Evolutionary conservation across 2,797 vertebrate genomes (phyloP).

Genomic region (Coluber constrictor): DNA sequence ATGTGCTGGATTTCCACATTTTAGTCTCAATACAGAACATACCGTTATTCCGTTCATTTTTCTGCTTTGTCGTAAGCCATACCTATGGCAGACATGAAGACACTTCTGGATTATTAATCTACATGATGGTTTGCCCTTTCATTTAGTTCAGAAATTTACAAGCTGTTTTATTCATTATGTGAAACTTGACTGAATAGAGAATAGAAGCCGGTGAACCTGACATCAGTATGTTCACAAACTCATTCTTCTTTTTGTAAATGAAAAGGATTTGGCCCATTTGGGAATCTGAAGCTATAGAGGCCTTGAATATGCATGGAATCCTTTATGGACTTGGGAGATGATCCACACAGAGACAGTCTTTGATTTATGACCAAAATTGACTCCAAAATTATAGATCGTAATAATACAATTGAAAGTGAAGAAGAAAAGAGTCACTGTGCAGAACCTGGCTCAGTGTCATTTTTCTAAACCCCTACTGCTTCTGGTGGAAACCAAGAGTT

Average conservation of each 20-base stretch:
- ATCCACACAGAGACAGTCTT: not conserved
- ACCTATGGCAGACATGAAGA: not conserved
- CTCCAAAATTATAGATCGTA: not conserved
- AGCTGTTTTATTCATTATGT: not conserved
- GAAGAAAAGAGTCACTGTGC: not conserved
- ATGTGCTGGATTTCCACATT: constrained; percentile 47
- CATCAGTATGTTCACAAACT: not conserved
- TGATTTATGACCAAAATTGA: not conserved
- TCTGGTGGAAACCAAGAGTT: not conserved
- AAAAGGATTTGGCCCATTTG: not conserved
- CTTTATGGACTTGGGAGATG: not conserved
- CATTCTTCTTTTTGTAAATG: not conserved
- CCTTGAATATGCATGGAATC: not conserved
- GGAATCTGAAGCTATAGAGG: not conserved
- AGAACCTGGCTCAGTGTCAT: not conserved
- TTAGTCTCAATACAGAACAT: constrained; percentile 47
- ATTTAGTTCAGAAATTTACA: not conserved
- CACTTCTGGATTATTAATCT: not conserved
- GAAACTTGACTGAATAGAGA: not conserved
- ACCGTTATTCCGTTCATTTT: constrained; percentile 38
- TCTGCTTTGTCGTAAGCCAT: not conserved
- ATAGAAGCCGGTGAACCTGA: not conserved
- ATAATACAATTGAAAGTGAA: not conserved
- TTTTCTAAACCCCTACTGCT: not conserved
- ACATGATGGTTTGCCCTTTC: constrained; percentile 13